A percentile compares a stretch with the other conserved stretches of the same genome.
phyloP scores from a whole-genome alignment of 2,797 vertebrate species.

The Hirundo rustica region DNA sequence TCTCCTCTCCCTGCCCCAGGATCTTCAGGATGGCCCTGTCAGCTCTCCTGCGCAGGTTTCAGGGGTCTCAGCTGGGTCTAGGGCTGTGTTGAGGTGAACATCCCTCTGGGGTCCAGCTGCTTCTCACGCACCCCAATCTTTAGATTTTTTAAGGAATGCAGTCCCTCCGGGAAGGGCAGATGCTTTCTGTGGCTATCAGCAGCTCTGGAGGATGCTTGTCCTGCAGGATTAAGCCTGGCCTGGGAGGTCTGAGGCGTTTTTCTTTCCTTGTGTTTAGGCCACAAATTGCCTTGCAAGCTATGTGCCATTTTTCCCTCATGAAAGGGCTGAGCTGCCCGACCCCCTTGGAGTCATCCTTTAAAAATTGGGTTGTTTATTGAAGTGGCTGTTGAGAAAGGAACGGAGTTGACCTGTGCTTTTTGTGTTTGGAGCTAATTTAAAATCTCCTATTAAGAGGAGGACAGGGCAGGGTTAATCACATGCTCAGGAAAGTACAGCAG shows the following conservation, averaged over 20 bases:
- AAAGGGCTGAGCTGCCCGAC: accelerated
- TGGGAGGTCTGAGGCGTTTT: background rate
- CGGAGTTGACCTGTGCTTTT: background rate
- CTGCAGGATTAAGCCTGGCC: background rate
- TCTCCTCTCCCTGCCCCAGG: background rate
- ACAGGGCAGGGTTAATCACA: background rate
- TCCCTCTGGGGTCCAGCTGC: background rate
- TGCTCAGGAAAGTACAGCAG: background rate
- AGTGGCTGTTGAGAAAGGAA: background rate
- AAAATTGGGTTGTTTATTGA: background rate
- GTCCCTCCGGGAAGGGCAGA: background rate
- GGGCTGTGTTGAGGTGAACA: background rate
- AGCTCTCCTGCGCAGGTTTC: background rate
- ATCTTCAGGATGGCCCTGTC: background rate
- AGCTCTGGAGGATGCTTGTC: background rate
- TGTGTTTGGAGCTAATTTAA: background rate
- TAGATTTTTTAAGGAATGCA: background rate
- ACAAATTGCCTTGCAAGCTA: background rate
- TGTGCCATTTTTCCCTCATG: background rate
- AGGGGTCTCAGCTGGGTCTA: background rate
- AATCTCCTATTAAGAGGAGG: background rate
- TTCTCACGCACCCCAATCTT: accelerated
- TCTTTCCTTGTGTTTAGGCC: background rate
- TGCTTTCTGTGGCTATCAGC: background rate
- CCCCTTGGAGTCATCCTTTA: background rate